phyloP scores from a whole-genome alignment of 2,113 vertebrate species.

The Salvelinus sp. region DNA sequence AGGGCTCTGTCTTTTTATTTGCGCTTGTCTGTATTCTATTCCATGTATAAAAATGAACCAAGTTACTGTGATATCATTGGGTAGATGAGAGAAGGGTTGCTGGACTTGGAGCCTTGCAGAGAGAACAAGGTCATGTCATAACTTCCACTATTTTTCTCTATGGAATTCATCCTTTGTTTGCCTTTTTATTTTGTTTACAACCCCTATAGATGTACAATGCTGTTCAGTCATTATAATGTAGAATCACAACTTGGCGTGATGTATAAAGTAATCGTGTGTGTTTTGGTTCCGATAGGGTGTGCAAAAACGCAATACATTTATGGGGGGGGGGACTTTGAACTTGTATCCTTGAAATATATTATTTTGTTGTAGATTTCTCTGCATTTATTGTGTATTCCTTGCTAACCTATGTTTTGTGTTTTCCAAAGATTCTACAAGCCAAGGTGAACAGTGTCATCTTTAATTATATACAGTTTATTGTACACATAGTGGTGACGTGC shows the following conservation, averaged over 20 bases:
- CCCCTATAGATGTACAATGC: background rate
- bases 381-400: too few relatives aligned
- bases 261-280: background rate
- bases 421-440: background rate
- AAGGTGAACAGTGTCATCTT: background rate
- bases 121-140: too few relatives aligned
- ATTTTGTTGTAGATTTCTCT: too few relatives aligned
- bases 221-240: background rate
- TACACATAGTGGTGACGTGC: conserved; percentile 47
- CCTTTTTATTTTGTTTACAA: background rate
- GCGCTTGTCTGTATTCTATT: too few relatives aligned
- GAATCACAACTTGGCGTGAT: background rate
- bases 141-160: background rate
- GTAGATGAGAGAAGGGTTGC: too few relatives aligned
- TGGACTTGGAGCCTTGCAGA: too few relatives aligned
- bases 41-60: too few relatives aligned
- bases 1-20: too few relatives aligned
- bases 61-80: too few relatives aligned
- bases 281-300: background rate
- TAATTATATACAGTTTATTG: conserved; percentile 70
- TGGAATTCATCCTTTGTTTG: background rate
- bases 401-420: background rate
- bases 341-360: too few relatives aligned
- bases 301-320: conserved; percentile 1
- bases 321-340: background rate